Evolutionary conservation across 2,888 invertebrate species (phyloP).

Genomic region (Ceriagrion tenellum): DNA sequence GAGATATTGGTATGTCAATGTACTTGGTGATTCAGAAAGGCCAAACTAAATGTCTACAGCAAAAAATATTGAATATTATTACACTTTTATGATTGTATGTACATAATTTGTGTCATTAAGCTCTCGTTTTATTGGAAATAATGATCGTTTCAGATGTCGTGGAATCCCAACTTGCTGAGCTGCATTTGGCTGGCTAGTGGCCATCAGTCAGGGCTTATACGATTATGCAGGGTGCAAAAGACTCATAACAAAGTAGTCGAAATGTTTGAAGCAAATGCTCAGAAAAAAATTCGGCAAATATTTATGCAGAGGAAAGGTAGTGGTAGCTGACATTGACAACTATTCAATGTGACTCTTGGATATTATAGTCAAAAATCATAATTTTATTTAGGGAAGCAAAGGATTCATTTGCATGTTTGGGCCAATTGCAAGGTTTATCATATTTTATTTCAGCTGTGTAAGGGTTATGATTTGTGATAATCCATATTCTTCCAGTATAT

Average conservation of each 20-base stretch:
- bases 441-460: not conserved
- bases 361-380: not conserved
- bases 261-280: not conserved
- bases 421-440: not conserved
- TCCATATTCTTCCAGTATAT: not conserved
- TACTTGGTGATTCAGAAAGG: too few relatives aligned
- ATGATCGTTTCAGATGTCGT: constrained; percentile 75
- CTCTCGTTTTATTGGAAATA: constrained; percentile 7
- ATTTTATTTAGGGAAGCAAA: not conserved
- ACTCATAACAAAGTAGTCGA: constrained; percentile 1
- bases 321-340: not conserved
- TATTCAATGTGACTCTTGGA: not conserved
- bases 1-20: too few relatives aligned
- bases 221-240: constrained; percentile 72
- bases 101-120: constrained; percentile 44
- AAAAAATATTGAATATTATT: constrained; percentile 48
- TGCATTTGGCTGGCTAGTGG: constrained; percentile 77
- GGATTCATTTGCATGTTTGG: not conserved
- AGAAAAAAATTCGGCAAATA: not conserved
- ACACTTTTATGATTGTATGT: not conserved
- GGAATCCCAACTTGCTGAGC: constrained; percentile 79
- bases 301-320: not conserved
- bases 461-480: not conserved
- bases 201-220: constrained; percentile 78
- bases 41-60: too few relatives aligned